Evolutionary conservation across 2,113 vertebrate species (phyloP).

Genomic region (Lipophrys pholis): DNA sequence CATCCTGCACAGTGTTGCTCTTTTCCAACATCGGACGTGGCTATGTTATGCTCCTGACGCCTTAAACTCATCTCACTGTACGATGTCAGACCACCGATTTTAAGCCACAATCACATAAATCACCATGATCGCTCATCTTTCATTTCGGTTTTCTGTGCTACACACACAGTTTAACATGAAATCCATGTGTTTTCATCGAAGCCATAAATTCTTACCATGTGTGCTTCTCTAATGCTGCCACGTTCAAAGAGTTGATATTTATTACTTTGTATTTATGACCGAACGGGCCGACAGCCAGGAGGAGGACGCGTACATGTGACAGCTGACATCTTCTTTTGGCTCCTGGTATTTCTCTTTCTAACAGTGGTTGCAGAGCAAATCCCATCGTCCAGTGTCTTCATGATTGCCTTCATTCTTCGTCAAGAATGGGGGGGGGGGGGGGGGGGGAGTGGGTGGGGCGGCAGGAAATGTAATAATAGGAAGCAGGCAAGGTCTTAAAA

Average conservation of each 20-base stretch:
- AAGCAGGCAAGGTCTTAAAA: conserved; percentile 69
- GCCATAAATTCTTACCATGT: background rate
- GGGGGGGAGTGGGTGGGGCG: background rate
- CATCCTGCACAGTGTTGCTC: too few species aligned
- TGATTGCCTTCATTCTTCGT: conserved; percentile 54
- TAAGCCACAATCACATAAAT: too few species aligned
- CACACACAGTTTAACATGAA: background rate
- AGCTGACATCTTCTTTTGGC: conserved; percentile 30
- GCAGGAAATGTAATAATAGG: conserved; percentile 64
- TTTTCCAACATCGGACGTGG: too few species aligned
- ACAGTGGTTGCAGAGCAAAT: conserved; percentile 42
- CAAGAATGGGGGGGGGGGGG: conserved; percentile 2
- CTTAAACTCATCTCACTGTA: too few species aligned
- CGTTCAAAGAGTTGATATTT: too few species aligned
- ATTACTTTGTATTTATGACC: too few species aligned
- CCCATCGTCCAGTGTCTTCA: conserved; percentile 37
- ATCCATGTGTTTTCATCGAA: background rate
- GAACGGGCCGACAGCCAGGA: too few species aligned
- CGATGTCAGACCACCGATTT: too few species aligned
- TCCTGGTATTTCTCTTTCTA: conserved; percentile 48
- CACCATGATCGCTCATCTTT: too few species aligned
- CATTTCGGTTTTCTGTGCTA: too few species aligned
- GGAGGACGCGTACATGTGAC: background rate
- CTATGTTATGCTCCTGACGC: too few species aligned
- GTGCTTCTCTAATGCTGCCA: too few species aligned